These are phyloP conservation scores for Sinotaia quadrata DNA, from an alignment of 2,888 invertebrate genomes.

Conservation along the genomic window DNA sequence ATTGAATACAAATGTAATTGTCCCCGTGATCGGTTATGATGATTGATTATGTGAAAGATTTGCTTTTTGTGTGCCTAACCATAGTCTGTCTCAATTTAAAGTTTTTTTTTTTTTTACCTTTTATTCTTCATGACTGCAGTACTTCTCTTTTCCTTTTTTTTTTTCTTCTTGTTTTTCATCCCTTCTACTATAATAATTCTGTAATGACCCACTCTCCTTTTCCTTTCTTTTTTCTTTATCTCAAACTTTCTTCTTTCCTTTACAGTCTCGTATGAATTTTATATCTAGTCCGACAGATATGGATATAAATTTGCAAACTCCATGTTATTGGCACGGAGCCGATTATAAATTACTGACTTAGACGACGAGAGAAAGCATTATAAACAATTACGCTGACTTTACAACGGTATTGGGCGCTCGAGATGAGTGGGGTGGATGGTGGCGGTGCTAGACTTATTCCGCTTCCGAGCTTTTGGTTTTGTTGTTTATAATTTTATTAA, in stretches of 20 bases:
- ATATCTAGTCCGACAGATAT: no score
- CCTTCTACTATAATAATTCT: neutral
- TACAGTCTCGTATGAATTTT: neutral
- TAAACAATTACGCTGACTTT: no score
- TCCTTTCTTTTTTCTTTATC: neutral
- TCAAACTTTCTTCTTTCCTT: neutral
- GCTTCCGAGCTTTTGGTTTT: no score
- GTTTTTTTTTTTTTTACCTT: neutral
- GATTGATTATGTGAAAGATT: constrained; percentile 18
- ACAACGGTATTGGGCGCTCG: no score
- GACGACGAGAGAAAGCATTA: no score
- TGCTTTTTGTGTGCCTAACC: constrained; percentile 13
- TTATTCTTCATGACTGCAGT: neutral
- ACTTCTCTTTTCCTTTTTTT: neutral
- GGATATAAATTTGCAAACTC: no score
- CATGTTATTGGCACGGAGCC: no score
- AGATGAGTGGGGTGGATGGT: no score
- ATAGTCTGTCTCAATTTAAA: no score
- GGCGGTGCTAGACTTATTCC: no score
- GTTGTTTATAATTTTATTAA: no score
- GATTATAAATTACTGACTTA: no score
- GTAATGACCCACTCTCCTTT: neutral
- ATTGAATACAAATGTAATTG: constrained; percentile 28
- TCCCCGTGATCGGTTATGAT: constrained; percentile 2
- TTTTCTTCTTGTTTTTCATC: neutral